phyloP scores from a whole-genome alignment of 2,113 vertebrate genomes.

The Penelope pileata region DNA sequence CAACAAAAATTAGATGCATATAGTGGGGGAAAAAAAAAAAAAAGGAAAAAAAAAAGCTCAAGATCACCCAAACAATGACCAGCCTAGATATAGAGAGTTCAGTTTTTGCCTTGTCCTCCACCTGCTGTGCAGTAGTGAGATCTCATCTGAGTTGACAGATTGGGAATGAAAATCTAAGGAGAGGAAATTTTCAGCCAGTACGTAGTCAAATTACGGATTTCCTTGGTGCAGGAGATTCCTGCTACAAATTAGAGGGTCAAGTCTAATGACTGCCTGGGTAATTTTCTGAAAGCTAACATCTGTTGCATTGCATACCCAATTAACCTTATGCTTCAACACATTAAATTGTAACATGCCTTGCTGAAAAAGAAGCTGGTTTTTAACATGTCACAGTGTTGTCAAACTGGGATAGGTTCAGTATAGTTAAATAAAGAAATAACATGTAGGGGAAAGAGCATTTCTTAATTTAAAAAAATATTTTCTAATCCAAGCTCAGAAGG shows the following conservation, averaged over 20 bases:
- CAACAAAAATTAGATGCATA: fast-evolving
- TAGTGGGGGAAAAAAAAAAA: neutral
- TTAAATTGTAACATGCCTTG: neutral
- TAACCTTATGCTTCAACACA: neutral
- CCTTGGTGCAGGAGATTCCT: neutral
- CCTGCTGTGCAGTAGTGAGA: neutral
- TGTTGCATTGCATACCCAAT: neutral
- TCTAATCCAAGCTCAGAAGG: neutral
- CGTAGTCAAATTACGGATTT: neutral
- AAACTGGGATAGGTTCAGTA: neutral
- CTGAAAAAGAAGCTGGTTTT: neutral
- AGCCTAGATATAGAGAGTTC: fast-evolving
- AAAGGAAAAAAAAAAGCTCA: neutral
- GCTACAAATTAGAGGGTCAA: neutral
- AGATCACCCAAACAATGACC: neutral
- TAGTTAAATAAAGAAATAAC: neutral
- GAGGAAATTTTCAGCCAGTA: neutral
- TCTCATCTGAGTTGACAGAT: neutral
- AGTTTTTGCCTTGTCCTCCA: neutral
- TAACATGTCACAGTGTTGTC: neutral
- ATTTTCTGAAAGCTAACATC: neutral
- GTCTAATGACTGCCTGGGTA: neutral
- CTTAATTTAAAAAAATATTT: neutral
- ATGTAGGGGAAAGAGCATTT: neutral
- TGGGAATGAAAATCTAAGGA: neutral